Conservation (phyloP, 2,888 invertebrate genomes). For the Pyrocoelia pectoralis region DNA sequence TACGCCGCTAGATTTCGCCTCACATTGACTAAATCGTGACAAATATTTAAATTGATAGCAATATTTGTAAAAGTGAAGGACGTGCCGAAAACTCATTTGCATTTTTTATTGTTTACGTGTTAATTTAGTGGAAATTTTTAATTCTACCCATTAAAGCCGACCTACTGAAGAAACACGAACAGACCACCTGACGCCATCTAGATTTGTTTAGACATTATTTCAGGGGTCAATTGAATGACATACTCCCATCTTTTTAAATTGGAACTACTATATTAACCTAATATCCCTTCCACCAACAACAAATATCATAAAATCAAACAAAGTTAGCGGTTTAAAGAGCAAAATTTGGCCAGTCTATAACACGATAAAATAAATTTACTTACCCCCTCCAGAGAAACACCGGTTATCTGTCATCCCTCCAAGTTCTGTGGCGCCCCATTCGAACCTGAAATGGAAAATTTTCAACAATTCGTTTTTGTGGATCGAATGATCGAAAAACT, state of each 20-base stretch:
- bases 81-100: not conserved
- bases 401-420: slow-evolving; percentile 84
- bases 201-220: slow-evolving; percentile 18
- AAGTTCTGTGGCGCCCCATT: slow-evolving; percentile 66
- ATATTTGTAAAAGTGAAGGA: not conserved
- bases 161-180: slow-evolving; percentile 6
- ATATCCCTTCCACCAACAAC: slow-evolving; percentile 18
- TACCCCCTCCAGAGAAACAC: slow-evolving; percentile 80
- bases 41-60: no score
- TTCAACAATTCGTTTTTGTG: not conserved
- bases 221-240: slow-evolving; percentile 25
- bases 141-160: not conserved
- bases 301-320: not conserved
- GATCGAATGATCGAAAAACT: no score
- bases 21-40: slow-evolving; percentile 51
- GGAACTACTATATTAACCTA: slow-evolving; percentile 6
- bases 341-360: slow-evolving; percentile 14
- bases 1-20: slow-evolving; percentile 60
- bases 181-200: slow-evolving; percentile 20
- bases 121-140: slow-evolving; percentile 7
- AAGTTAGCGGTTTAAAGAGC: not conserved
- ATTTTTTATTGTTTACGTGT: not conserved
- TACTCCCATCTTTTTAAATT: slow-evolving; percentile 19
- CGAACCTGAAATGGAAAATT: slow-evolving; percentile 61
- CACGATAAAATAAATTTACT: slow-evolving; percentile 50